Conservation (phyloP, 2,113 vertebrate genomes). For the Brachyhypopomus gauderio region DNA sequence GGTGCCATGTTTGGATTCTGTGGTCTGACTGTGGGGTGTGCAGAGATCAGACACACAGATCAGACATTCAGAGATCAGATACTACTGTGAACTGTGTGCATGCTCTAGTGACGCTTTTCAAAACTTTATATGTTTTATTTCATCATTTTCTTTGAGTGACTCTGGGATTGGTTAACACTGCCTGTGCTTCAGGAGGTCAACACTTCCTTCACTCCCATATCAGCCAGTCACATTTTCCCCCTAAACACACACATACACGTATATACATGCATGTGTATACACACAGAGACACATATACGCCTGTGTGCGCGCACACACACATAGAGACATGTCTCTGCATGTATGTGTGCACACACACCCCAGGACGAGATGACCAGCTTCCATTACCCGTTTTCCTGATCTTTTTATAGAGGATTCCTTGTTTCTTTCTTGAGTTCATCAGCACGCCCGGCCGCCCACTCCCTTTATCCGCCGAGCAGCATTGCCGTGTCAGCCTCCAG, state of each 20-base stretch:
- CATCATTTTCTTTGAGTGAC: background rate
- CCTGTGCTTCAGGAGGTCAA: constrained; percentile 3
- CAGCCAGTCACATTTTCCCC: constrained; percentile 23
- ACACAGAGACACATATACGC: too few species aligned
- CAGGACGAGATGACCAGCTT: too few species aligned
- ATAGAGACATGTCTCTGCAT: too few species aligned
- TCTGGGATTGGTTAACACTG: constrained; percentile 45
- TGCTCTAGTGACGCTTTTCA: constrained; percentile 24
- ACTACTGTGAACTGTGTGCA: constrained; percentile 30
- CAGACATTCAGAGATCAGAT: constrained; percentile 27
- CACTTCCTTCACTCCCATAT: background rate
- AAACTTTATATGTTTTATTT: too few species aligned
- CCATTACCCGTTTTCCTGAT: background rate
- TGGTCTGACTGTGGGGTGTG: constrained; percentile 44
- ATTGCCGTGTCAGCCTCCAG: constrained; percentile 32
- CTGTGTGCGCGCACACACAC: too few species aligned
- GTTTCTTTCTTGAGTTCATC: constrained; percentile 17
- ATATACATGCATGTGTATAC: too few species aligned
- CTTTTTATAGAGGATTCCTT: constrained; percentile 2
- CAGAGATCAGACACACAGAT: constrained; percentile 22
- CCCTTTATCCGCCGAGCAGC: constrained; percentile 22
- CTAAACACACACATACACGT: too few species aligned
- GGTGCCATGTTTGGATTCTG: constrained; percentile 34
- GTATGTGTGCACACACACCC: too few species aligned
- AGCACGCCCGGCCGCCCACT: background rate